phyloP scores from a whole-genome alignment of 2,888 invertebrate genomes.

The Campoletis raptor region DNA sequence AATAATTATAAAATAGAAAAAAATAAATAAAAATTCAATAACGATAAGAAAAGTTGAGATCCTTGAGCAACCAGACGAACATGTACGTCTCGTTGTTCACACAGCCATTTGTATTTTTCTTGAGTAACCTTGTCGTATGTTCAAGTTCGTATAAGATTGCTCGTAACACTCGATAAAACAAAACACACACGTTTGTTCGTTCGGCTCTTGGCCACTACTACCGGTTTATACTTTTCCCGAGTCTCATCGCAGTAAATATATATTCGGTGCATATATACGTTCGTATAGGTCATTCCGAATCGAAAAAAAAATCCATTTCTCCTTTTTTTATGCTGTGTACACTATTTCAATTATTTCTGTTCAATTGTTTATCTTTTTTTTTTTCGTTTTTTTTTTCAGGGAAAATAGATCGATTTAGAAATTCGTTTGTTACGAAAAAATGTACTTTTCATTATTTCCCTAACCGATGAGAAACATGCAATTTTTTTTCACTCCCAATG shows the following conservation, averaged over 20 bases:
- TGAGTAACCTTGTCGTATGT: constrained; percentile 3
- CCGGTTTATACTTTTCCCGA: constrained; percentile 6
- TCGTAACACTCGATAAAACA: constrained; percentile 12
- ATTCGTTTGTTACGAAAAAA: too few species aligned
- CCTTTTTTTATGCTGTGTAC: background rate
- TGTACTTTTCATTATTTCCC: too few species aligned
- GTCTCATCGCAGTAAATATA: background rate
- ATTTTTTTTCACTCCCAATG: too few species aligned
- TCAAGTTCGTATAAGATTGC: background rate
- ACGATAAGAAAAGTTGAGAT: constrained; percentile 68
- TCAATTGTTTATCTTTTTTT: background rate
- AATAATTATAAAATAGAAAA: constrained; percentile 1
- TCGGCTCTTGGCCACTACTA: constrained; percentile 43
- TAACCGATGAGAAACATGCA: too few species aligned
- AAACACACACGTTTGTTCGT: constrained; percentile 33
- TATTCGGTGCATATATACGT: background rate
- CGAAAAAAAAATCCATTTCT: background rate
- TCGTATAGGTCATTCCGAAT: background rate
- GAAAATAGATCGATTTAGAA: background rate
- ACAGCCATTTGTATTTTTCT: constrained; percentile 17
- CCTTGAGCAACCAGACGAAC: constrained; percentile 65
- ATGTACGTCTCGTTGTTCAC: background rate
- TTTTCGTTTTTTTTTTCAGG: background rate
- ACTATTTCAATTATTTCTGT: background rate
- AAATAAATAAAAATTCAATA: background rate